Base-by-base conservation (phyloP, 2,797 vertebrate genomes). In the Micrastur ruficollis region DNA sequence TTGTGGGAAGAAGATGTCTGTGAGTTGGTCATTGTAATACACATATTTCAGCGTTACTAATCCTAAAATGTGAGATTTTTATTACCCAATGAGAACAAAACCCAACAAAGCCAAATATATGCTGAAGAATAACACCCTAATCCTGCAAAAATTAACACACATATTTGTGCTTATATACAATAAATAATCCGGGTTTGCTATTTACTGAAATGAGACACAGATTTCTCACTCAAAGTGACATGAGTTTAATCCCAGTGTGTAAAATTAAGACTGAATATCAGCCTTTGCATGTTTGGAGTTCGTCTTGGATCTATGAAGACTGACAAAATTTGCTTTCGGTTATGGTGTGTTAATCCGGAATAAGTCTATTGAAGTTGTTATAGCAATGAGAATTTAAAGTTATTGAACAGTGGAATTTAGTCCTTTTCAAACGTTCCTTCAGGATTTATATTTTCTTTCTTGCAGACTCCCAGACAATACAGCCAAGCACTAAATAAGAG, bases 381-480 rank as follows among this genome's bases (percentile, higher is more conserved):
- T 7, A 80, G 56, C 46, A 78, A 49, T 26, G 65, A 67, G 56
- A 46, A 74, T n/a, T 62, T 42, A 36, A 52, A 83, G 27, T 34
- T 12, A 5, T 46, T 93, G 49, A 75, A 46, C 22, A 61, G n/a
- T 5, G 8, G 68, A 67, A 65, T 88, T 82, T n/a, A 67, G 26
- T 29, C 19, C 11, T 70, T 81, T 92, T 82, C 3, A 82, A 83
- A 40, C 11, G 9, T 56, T 67, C 23, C 8, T 25, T 94, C 70
- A 55, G 26, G 12, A 32, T n/a, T 27, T 80, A 1, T 78, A 1
- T 93, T 94, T 95, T 72, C 86, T 93, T 74, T 90, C 19, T 98
- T 97, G 98, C 98, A 99, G 99, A 99, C 93, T 4, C 97, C 94
- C 91, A 98, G 98, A 38, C 99, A 99, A 63, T 98, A 98, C 93